Conservation (phyloP, 1,140 invertebrate species). For the Pectinophora gossypiella region DNA sequence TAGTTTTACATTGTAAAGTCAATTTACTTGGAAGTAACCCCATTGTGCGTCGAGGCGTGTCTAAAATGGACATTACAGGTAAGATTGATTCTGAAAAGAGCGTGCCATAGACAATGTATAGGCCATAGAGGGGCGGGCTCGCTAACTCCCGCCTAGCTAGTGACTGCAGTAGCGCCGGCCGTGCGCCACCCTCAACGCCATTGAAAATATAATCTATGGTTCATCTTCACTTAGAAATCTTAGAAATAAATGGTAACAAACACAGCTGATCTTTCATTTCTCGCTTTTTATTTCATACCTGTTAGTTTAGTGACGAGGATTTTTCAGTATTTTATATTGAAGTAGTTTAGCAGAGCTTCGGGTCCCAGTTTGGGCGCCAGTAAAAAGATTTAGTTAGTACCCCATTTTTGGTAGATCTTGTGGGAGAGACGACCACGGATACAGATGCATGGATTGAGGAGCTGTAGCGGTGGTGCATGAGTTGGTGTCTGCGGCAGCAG, state of each 20-base stretch:
- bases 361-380: slow-evolving; percentile 51
- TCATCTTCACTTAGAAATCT: slow-evolving; percentile 70
- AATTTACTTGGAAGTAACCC: too few species aligned
- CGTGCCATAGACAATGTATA: slow-evolving; percentile 12
- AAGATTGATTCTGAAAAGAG: not conserved
- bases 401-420: slow-evolving; percentile 33
- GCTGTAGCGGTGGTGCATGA: slow-evolving; percentile 52
- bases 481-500: slow-evolving; percentile 22
- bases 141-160: slow-evolving; percentile 40
- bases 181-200: slow-evolving; percentile 62
- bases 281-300: slow-evolving; percentile 55
- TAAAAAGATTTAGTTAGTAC: slow-evolving; percentile 38
- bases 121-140: slow-evolving; percentile 20
- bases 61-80: not conserved
- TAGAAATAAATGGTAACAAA: slow-evolving; percentile 71
- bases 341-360: slow-evolving; percentile 40
- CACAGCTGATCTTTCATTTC: slow-evolving; percentile 71
- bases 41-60: not conserved
- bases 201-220: slow-evolving; percentile 42
- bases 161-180: slow-evolving; percentile 48
- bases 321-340: slow-evolving; percentile 30
- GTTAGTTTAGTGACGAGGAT: slow-evolving; percentile 32
- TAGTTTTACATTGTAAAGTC: too few species aligned
- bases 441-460: slow-evolving; percentile 54
- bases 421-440: slow-evolving; percentile 23